Percentiles rank a stretch among this genome's conserved stretches.
Conservation (phyloP, 2,797 vertebrate species). For the Tachyglossus aculeatus region DNA sequence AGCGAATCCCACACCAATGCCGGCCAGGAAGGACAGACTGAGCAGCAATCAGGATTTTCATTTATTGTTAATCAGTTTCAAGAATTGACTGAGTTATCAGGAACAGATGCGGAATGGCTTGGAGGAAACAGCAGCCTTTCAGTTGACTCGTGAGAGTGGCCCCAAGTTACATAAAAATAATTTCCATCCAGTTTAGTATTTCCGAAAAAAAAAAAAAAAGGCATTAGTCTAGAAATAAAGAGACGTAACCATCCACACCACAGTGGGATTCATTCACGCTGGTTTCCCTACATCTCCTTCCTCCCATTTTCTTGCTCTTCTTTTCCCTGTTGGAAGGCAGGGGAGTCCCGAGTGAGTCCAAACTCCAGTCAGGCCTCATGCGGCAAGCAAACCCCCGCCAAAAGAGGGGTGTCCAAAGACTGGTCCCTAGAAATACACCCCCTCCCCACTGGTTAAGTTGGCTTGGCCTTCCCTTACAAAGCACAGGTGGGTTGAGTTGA, state of each 20-base stretch:
- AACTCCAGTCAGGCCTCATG: no score
- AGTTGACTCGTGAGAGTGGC: conserved; percentile 1
- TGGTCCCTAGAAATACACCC: no score
- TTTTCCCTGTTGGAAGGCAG: no score
- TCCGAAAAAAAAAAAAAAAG: neutral
- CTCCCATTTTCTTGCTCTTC: no score
- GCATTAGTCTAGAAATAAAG: neutral
- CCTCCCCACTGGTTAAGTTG: no score
- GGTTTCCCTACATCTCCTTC: neutral
- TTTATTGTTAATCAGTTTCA: conserved; percentile 17
- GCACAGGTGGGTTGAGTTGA: no score
- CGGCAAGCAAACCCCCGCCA: no score
- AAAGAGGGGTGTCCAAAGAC: no score
- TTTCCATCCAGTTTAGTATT: neutral
- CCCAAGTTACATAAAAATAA: conserved; percentile 3
- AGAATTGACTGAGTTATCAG: conserved; percentile 18
- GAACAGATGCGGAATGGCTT: conserved; percentile 22
- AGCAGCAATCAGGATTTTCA: conserved; percentile 16
- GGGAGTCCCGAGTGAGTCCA: no score
- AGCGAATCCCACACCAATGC: no score
- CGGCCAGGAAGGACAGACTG: no score
- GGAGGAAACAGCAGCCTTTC: neutral
- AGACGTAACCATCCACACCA: neutral
- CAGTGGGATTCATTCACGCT: neutral
- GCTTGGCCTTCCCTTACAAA: no score